Conservation (phyloP, 2,888 invertebrate genomes). For the Drosophila borealis region DNA sequence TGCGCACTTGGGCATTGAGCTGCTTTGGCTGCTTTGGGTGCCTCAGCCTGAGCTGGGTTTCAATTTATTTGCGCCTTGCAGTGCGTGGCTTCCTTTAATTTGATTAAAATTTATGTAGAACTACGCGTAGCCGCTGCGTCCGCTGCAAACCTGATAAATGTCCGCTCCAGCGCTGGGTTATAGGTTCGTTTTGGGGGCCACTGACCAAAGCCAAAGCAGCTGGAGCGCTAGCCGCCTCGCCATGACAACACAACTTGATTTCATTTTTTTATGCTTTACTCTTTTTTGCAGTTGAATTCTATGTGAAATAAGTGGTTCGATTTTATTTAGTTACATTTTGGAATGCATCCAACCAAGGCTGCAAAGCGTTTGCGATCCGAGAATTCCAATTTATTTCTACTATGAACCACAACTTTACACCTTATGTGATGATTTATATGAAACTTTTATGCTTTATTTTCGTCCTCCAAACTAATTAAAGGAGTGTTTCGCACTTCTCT, state of each 20-base stretch:
- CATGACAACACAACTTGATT: conserved; percentile 8
- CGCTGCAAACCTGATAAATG: conserved; percentile 43
- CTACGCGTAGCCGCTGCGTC: conserved; percentile 21
- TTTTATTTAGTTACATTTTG: conserved; percentile 1
- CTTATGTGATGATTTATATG: no score
- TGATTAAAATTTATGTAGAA: conserved; percentile 82
- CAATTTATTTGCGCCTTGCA: conserved; percentile 65
- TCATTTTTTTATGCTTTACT: neutral
- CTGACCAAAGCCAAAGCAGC: conserved; percentile 12
- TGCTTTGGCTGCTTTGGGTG: neutral
- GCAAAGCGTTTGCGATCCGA: no score
- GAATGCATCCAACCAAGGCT: neutral
- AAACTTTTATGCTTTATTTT: no score
- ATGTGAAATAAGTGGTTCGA: conserved; percentile 17
- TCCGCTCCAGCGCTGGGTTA: conserved; percentile 14
- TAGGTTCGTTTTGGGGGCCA: conserved; percentile 14
- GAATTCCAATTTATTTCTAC: no score
- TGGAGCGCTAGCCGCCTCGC: conserved; percentile 3
- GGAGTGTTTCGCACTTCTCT: no score
- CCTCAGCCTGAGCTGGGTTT: conserved; percentile 35
- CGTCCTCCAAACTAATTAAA: no score
- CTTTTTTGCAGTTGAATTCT: conserved; percentile 3
- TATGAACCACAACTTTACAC: no score
- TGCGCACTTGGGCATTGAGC: conserved; percentile 56
- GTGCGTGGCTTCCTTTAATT: conserved; percentile 73